A percentile compares a stretch with the other conserved stretches of the same genome.
phyloP scores from a whole-genome alignment of 2,113 vertebrate genomes.

The Muscicapa adusta region DNA sequence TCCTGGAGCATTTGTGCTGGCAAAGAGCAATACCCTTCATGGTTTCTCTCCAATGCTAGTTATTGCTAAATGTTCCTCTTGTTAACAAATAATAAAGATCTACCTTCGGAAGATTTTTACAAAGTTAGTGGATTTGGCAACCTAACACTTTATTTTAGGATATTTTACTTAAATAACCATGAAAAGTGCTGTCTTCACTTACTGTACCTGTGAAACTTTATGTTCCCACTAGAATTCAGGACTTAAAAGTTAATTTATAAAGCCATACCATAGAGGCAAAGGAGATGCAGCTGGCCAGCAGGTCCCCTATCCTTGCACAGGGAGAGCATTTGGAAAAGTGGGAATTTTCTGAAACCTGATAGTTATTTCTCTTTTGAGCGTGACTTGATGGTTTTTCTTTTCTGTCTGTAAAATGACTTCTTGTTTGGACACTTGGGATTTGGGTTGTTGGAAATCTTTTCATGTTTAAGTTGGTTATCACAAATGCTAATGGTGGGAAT shows the following conservation, averaged over 20 bases:
- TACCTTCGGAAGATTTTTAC: neutral
- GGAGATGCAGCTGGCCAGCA: neutral
- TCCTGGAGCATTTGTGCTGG: neutral
- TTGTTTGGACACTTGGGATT: conserved; percentile 8
- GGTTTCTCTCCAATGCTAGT: neutral
- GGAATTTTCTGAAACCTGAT: neutral
- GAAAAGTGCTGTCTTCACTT: neutral
- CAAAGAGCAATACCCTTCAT: neutral
- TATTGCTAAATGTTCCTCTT: neutral
- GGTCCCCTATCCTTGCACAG: neutral
- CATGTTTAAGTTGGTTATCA: neutral
- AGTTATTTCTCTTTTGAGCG: neutral
- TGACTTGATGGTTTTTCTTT: neutral
- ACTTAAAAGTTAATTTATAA: neutral
- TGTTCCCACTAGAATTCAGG: neutral
- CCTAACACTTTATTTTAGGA: neutral
- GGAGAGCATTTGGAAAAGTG: neutral
- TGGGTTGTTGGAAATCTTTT: conserved; percentile 16
- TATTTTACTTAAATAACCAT: neutral
- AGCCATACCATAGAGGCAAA: neutral
- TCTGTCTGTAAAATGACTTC: neutral
- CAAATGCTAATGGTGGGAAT: neutral
- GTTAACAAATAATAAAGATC: neutral
- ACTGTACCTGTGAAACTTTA: neutral
- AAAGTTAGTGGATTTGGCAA: neutral